A percentile compares a stretch with the other conserved stretches of the same genome.
Evolutionary conservation across 2,797 vertebrate species (phyloP).

Genomic region (Pangasius krempfi): DNA sequence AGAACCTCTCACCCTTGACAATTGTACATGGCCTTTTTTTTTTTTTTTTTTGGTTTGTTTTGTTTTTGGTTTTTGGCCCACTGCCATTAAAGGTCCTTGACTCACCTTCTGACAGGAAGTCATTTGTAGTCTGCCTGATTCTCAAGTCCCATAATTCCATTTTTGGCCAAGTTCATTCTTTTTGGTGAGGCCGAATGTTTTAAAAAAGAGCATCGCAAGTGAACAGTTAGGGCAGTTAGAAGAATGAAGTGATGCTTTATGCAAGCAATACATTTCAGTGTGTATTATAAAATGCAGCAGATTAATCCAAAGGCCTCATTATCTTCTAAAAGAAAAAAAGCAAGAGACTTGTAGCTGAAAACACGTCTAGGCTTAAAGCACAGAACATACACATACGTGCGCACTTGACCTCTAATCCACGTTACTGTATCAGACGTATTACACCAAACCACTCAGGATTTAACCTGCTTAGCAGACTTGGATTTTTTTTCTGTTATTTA

Average conservation of each 20-base stretch:
- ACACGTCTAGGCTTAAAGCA: neutral
- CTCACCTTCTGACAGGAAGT: conserved; percentile 51
- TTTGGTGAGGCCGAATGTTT: neutral
- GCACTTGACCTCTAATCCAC: conserved; percentile 43
- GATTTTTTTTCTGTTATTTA: conserved; percentile 49
- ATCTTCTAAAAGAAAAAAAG: neutral
- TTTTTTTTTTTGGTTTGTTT: conserved; percentile 33
- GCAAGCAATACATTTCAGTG: neutral
- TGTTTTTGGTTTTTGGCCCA: conserved; percentile 3
- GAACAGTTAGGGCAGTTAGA: too few species aligned
- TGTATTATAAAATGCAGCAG: neutral
- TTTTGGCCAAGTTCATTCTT: neutral
- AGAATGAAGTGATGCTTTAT: neutral
- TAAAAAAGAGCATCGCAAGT: neutral
- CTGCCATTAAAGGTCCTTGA: conserved; percentile 75
- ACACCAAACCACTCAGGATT: conserved; percentile 56
- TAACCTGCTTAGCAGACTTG: conserved; percentile 56
- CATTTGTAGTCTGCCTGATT: neutral
- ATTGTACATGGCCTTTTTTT: conserved; percentile 49
- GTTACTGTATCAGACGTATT: conserved; percentile 48
- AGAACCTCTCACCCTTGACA: conserved; percentile 46
- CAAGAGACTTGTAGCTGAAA: neutral
- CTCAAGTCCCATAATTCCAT: conserved; percentile 8
- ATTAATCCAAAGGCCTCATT: neutral
- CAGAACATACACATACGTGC: conserved; percentile 22